These are phyloP conservation scores for Dipodomys spectabilis DNA, from an alignment of 2,113 vertebrate genomes.

Conservation along the genomic window DNA sequence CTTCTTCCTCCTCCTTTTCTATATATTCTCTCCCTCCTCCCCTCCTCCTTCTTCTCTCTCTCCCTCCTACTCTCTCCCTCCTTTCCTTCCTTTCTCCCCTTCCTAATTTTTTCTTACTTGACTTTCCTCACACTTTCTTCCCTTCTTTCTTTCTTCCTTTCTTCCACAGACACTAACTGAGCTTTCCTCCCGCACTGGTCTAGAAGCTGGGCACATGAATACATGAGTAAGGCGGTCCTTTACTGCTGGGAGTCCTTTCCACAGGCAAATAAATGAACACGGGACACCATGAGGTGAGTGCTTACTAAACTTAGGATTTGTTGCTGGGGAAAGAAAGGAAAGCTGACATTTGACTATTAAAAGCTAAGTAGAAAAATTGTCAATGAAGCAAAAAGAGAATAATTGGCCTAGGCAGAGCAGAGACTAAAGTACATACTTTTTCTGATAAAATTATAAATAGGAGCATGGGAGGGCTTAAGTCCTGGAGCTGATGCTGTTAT, in stretches of 20 bases:
- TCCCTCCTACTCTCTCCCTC: background rate
- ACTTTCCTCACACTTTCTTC: background rate
- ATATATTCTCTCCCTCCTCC: too few relatives aligned
- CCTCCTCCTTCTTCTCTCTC: background rate
- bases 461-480: background rate
- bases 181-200: background rate
- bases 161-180: background rate
- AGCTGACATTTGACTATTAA: background rate
- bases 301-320: background rate
- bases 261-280: background rate
- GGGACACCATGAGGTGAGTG: background rate
- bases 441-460: background rate
- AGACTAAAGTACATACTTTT: background rate
- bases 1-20: background rate
- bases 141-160: background rate
- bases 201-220: background rate
- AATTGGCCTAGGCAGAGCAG: background rate
- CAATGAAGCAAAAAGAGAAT: background rate
- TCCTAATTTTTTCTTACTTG: too few relatives aligned
- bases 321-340: background rate
- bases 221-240: too few relatives aligned
- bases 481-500: background rate
- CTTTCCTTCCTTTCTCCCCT: fast-evolving
- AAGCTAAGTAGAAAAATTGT: constrained; percentile 1
- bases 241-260: too few relatives aligned